Evolutionary conservation across 2,113 vertebrate species (phyloP).

Genomic region (Eurystomus gularis): DNA sequence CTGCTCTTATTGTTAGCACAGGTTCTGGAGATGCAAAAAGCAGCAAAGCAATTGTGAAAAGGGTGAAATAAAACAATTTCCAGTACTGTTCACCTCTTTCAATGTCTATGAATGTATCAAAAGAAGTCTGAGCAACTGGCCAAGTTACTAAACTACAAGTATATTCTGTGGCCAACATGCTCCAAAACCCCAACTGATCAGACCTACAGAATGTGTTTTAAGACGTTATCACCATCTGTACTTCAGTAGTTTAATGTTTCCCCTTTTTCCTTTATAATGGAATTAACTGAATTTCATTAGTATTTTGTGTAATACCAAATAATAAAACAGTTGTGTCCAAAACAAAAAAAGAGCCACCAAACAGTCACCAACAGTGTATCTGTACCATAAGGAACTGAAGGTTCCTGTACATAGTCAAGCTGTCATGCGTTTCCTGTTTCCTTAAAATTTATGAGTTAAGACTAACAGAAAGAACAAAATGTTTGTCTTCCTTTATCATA

Average conservation of each 20-base stretch:
- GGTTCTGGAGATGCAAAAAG: not conserved
- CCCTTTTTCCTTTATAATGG: not conserved
- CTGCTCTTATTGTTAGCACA: not conserved
- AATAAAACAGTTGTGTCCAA: not conserved
- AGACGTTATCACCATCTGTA: not conserved
- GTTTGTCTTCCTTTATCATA: not conserved
- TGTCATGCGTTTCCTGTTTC: not conserved
- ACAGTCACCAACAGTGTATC: not conserved
- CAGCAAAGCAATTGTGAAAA: not conserved
- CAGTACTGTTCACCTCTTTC: not conserved
- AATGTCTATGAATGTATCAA: not conserved
- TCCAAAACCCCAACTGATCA: not conserved
- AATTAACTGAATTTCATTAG: not conserved
- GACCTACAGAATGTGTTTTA: not conserved
- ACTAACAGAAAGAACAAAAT: not conserved
- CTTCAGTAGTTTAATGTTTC: not conserved
- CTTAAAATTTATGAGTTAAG: not conserved
- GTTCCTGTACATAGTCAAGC: not conserved
- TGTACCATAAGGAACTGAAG: not conserved
- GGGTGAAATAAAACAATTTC: not conserved
- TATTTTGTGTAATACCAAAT: not conserved
- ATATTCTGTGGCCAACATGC: accelerated
- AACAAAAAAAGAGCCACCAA: not conserved
- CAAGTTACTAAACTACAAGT: not conserved
- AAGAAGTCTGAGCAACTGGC: not conserved